Percentiles rank a stretch among this genome's conserved stretches.
phyloP scores from a whole-genome alignment of 2,888 invertebrate genomes.

The Ennomos quercinarius region DNA sequence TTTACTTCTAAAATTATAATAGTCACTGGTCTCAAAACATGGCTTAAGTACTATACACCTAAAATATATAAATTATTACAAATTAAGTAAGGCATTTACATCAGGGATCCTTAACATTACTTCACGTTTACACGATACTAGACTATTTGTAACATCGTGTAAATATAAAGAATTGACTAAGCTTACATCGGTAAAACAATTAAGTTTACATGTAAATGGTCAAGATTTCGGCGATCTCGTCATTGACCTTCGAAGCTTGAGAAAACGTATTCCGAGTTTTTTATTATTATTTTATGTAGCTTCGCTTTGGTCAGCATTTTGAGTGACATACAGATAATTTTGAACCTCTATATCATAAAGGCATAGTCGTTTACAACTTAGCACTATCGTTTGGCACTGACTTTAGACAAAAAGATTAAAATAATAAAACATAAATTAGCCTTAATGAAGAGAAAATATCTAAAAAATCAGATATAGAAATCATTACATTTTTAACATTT shows the following conservation, averaged over 20 bases:
- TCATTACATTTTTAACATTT: slow-evolving; percentile 70
- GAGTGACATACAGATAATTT: slow-evolving; percentile 67
- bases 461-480: slow-evolving; percentile 66
- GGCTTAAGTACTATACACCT: slow-evolving; percentile 86
- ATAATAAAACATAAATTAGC: slow-evolving; percentile 66
- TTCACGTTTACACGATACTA: slow-evolving; percentile 82
- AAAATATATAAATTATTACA: slow-evolving; percentile 86
- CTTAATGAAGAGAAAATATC: slow-evolving; percentile 67
- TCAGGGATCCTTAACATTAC: slow-evolving; percentile 81
- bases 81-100: slow-evolving; percentile 86
- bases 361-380: slow-evolving; percentile 80
- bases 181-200: slow-evolving; percentile 83
- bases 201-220: slow-evolving; percentile 81
- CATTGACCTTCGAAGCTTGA: slow-evolving; percentile 74
- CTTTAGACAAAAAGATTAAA: slow-evolving; percentile 69
- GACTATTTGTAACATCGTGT: slow-evolving; percentile 76
- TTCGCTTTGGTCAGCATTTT: slow-evolving; percentile 73
- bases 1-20: slow-evolving; percentile 83
- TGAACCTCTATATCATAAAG: slow-evolving; percentile 73
- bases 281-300: slow-evolving; percentile 46
- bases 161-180: slow-evolving; percentile 83
- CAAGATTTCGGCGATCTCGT: slow-evolving; percentile 83
- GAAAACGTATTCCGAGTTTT: slow-evolving; percentile 39
- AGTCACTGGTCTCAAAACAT: slow-evolving; percentile 85
- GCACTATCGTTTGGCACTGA: slow-evolving; percentile 81